Evolutionary conservation across 2,888 invertebrate species (phyloP).

Genomic region (Drosophila conformis): DNA sequence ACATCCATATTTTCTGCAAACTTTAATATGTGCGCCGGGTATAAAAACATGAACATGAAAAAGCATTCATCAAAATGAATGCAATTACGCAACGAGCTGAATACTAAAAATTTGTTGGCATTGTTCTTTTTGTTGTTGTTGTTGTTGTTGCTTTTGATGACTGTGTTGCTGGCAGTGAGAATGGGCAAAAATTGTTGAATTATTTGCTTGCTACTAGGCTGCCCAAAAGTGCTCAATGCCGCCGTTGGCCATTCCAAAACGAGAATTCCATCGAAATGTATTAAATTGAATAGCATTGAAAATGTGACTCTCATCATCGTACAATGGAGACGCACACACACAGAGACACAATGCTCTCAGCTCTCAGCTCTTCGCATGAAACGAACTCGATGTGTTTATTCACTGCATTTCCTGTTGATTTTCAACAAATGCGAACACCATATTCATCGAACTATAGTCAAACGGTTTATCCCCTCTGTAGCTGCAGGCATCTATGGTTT

Average conservation of each 20-base stretch:
- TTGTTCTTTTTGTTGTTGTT: constrained; percentile 13
- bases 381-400: constrained; percentile 72
- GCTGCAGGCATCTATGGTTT: background rate
- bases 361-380: constrained; percentile 26
- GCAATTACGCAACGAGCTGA: constrained; percentile 63
- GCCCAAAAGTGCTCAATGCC: constrained; percentile 25
- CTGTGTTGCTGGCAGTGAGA: constrained; percentile 39
- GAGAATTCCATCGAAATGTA: constrained; percentile 39
- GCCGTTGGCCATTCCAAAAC: constrained; percentile 32
- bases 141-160: constrained; percentile 4
- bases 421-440: constrained; percentile 67
- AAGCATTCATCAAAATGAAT: constrained; percentile 59
- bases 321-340: constrained; percentile 23
- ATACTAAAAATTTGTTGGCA: constrained; percentile 43
- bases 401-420: constrained; percentile 81
- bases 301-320: constrained; percentile 30
- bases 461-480: constrained; percentile 1
- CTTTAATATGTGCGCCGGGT: background rate
- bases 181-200: constrained; percentile 50
- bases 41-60: constrained; percentile 18
- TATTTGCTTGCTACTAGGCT: constrained; percentile 60
- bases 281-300: constrained; percentile 56
- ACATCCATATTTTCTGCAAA: background rate
- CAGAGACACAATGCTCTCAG: constrained; percentile 23
- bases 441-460: constrained; percentile 31